These are phyloP conservation scores for Drosophila miranda DNA, from an alignment of 1,140 invertebrate genomes.

Conservation along the genomic window DNA sequence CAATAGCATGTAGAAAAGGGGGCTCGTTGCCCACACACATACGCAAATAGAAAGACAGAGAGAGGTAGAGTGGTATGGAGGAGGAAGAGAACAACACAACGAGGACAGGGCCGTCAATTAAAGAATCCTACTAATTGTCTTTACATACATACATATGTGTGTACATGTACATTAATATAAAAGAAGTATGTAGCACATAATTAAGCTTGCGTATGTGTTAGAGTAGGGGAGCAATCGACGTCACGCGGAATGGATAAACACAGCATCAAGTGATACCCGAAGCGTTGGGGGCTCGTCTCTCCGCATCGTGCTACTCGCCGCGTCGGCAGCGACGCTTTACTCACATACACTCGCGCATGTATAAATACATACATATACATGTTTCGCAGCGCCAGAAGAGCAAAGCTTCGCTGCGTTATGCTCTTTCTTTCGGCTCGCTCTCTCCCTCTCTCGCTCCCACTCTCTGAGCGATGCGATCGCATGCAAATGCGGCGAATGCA, in stretches of 20 bases:
- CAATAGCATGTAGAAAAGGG: conserved; percentile 47
- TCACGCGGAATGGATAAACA: conserved; percentile 33
- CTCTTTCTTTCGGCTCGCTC: conserved; percentile 37
- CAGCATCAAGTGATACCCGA: conserved; percentile 40
- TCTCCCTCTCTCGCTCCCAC: conserved; percentile 18
- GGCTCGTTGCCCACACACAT: conserved; percentile 58
- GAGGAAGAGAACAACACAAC: conserved; percentile 18
- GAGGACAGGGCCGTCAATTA: conserved; percentile 70
- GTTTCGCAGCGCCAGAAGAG: conserved; percentile 25
- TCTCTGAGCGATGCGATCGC: conserved; percentile 32
- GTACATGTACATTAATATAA: neutral
- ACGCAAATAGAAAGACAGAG: conserved; percentile 1
- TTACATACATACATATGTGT: conserved; percentile 17
- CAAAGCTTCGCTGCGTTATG: neutral
- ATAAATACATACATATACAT: conserved; percentile 1
- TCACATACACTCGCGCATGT: conserved; percentile 18
- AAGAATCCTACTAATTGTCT: conserved; percentile 65
- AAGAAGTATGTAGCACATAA: conserved; percentile 43
- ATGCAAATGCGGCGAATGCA: conserved; percentile 50
- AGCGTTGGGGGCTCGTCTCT: conserved; percentile 70
- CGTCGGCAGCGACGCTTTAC: conserved; percentile 33
- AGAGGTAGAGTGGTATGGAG: conserved; percentile 3
- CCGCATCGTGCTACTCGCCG: conserved; percentile 9
- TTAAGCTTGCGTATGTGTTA: conserved; percentile 28
- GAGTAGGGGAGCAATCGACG: conserved; percentile 22